Percentiles rank a stretch among this genome's conserved stretches.
These are phyloP conservation scores for Alcedo quadribrachys DNA, from an alignment of 2,797 vertebrate genomes.

Conservation along the genomic window DNA sequence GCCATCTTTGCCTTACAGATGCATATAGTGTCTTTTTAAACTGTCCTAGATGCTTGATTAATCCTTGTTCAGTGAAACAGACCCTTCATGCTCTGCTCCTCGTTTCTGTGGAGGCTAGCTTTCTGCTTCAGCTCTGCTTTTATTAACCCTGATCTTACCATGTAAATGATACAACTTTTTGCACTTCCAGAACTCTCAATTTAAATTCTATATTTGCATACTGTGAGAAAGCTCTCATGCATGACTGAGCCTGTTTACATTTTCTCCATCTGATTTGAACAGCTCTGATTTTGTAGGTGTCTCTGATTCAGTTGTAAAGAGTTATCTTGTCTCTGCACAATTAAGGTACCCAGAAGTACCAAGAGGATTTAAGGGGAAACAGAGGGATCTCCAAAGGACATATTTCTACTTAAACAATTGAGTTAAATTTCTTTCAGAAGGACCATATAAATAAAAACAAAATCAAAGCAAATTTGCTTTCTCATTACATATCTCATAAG, in stretches of 20 bases:
- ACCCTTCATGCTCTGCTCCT: slow-evolving; percentile 13
- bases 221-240: slow-evolving; percentile 54
- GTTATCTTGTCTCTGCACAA: background rate
- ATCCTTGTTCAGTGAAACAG: slow-evolving; percentile 38
- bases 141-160: slow-evolving; percentile 72
- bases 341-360: slow-evolving; percentile 9
- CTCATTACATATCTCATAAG: background rate
- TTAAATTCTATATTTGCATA: slow-evolving; percentile 62
- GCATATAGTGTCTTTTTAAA: slow-evolving; percentile 65
- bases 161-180: slow-evolving; percentile 54
- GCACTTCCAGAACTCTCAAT: slow-evolving; percentile 57
- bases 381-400: background rate
- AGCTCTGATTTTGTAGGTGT: slow-evolving; percentile 34
- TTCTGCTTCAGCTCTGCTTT: slow-evolving; percentile 40
- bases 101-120: background rate
- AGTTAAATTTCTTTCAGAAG: background rate
- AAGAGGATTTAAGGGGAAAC: background rate
- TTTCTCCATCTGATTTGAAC: slow-evolving; percentile 40
- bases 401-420: background rate
- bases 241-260: slow-evolving; percentile 48
- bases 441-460: background rate
- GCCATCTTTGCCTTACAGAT: slow-evolving; percentile 58
- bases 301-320: slow-evolving; percentile 33
- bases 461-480: background rate
- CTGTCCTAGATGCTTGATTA: slow-evolving; percentile 68